Base-by-base conservation (phyloP, 2,888 invertebrate species). In the Drosophila paucipuncta region DNA sequence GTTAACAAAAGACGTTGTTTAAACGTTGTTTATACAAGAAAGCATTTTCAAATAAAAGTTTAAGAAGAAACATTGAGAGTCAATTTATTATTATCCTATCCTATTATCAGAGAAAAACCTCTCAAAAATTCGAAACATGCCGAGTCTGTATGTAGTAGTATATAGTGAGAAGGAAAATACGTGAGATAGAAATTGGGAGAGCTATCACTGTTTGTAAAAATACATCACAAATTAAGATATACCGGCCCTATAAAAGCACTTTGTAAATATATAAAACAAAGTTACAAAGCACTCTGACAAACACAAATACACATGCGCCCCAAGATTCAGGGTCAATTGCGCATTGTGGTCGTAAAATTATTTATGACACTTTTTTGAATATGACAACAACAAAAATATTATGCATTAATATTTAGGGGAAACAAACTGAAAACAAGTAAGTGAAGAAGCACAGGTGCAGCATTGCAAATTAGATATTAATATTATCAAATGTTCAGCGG, bases 271-370 rank as follows among this genome's bases (percentile, higher is more conserved):
- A 16, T 47, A 47, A 47, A 9, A 31, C 31, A 31, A 9, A 31
- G 5, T 10, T 31, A 2, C 2, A 10, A 65, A 53, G 25, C 58
- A 30, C 41, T 10, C 59, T 25, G 60, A 37, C 62, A 60, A 41
- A 62, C 31, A 49, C 59, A 76, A 37, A 37, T 22, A 33, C 60
- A 61, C 43, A 43, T 22, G 10, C 35, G 41, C 61, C 55, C 41
- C 39, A 57, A 83, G 67, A 70, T 80, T 82, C 83, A 82, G 68
- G 80, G 81, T 82, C 80, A 80, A 67, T 74, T 67, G 68, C 68
- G 58, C 58, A 68, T 62, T 52, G 52, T 35, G 58, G 37, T 65
- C 54, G 62, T 68, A 59, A 70, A 57, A 68, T n/a, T 28, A 33
- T 60, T 43, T 37, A 54, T 64, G 41, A 58, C 59, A 35, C 28